Conservation (phyloP, 1,140 invertebrate species). For the Colletes latitarsis region DNA sequence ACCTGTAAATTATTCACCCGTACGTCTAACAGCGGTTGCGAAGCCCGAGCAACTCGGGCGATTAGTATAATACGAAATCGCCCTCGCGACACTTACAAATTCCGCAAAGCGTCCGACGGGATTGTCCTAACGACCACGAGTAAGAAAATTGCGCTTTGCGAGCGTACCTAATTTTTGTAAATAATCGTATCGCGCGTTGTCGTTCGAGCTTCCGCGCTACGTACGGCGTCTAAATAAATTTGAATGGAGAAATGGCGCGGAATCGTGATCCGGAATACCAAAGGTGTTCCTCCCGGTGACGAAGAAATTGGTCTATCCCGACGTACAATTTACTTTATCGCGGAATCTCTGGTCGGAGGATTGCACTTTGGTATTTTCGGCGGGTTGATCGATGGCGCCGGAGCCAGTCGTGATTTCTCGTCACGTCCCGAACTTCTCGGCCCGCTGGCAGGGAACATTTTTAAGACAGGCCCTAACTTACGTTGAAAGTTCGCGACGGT, state of each 20-base stretch:
- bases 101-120: too few relatives aligned
- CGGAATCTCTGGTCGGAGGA: slow-evolving; percentile 14
- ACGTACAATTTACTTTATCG: slow-evolving; percentile 23
- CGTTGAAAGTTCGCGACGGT: slow-evolving; percentile 47
- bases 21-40: too few relatives aligned
- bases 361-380: slow-evolving; percentile 31
- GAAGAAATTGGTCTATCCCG: slow-evolving; percentile 20
- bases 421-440: slow-evolving; percentile 48
- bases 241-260: slow-evolving; percentile 1
- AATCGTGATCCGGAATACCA: background rate
- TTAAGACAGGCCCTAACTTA: slow-evolving; percentile 57
- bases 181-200: background rate
- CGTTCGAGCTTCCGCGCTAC: too few relatives aligned
- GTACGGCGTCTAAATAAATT: background rate
- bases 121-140: too few relatives aligned
- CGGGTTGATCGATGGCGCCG: slow-evolving; percentile 35
- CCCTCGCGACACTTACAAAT: too few relatives aligned
- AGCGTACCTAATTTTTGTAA: background rate
- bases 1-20: too few relatives aligned
- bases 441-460: slow-evolving; percentile 44
- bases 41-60: too few relatives aligned
- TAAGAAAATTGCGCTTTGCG: too few relatives aligned
- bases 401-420: slow-evolving; percentile 51
- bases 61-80: too few relatives aligned
- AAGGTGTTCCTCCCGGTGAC: background rate